Base-by-base conservation (phyloP, 92 coral and sea anemone genomes). In the Blastomussa wellsi region DNA sequence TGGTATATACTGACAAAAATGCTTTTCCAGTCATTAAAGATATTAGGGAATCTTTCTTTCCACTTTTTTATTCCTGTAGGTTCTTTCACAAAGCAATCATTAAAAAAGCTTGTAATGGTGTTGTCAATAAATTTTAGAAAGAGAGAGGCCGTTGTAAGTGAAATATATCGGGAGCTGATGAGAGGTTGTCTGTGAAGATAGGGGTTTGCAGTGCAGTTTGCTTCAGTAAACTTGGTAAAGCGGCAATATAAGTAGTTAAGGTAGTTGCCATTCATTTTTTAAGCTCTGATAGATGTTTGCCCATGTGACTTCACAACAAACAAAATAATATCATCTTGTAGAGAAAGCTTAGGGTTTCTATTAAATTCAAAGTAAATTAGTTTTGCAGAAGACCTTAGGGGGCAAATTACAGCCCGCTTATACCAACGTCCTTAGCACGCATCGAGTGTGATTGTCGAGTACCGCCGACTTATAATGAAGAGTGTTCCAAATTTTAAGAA, bases 151-250 rank as follows among this genome's bases (percentile, higher is more conserved):
- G 42, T 3, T 73, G 32, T 22, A 73, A n/a, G 78, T 20, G 33
- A 3, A 64, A 14, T 32, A 62, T 12, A 62, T 62, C 68, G 16
- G 33, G 33, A 62, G 33, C 19, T 22, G 20, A 69, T 17, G 33
- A 69, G 33, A 69, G 39, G 22, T 44, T 16, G 32, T 69, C 74
- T 7, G 19, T 16, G 38, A 41, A 68, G 74, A 68, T 68, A 31
- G 16, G 74, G 42, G 74, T 69, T 31, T 69, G 74, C 19, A 69
- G 42, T 69, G n/a, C 74, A 69, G 57, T 51, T 51, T 51, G 57
- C 57, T 51, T 51, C 57, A 51, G 17, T 1, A 16, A 72, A 74
- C 79, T 48, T 74, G 79, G 79, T 47, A 74, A 48, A 48, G 79
- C 60, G 28, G 79, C 62, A 31, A 29, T 53, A n/a, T 17, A 53